These are phyloP conservation scores for Lepidurus apus DNA, from an alignment of 1,140 invertebrate species.

Conservation along the genomic window DNA sequence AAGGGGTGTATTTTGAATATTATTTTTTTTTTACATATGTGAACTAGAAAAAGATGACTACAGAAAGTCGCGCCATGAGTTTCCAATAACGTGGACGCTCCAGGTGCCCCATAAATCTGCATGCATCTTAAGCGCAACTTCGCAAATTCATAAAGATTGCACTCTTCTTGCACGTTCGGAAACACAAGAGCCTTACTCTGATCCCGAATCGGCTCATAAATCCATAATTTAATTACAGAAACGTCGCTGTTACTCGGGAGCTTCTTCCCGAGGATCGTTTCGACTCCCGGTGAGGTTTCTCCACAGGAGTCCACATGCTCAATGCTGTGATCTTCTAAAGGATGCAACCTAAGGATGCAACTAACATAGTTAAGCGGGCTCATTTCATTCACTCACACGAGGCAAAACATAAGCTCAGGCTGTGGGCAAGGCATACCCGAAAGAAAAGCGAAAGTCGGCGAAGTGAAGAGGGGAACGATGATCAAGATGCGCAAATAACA, in stretches of 20 bases:
- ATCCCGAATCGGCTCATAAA: background rate
- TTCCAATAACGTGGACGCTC: background rate
- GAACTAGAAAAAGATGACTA: no score
- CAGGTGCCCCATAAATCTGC: background rate
- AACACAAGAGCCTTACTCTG: background rate
- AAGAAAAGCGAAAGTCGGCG: background rate
- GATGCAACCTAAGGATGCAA: background rate
- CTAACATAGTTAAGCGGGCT: background rate
- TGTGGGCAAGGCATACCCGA: background rate
- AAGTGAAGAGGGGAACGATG: no score
- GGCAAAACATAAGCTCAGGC: background rate
- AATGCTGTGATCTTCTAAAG: background rate
- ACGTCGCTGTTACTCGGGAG: background rate
- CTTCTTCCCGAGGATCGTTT: background rate
- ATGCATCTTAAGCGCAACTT: background rate
- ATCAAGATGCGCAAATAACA: no score
- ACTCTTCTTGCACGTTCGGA: background rate
- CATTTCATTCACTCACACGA: background rate
- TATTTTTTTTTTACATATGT: no score
- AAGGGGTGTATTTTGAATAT: no score
- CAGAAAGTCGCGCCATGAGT: background rate
- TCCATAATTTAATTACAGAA: background rate
- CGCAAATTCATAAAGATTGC: background rate
- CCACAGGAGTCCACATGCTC: conserved; percentile 8
- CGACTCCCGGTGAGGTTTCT: background rate